phyloP scores from a whole-genome alignment of 2,888 invertebrate genomes.

The Melanostoma mellinum region DNA sequence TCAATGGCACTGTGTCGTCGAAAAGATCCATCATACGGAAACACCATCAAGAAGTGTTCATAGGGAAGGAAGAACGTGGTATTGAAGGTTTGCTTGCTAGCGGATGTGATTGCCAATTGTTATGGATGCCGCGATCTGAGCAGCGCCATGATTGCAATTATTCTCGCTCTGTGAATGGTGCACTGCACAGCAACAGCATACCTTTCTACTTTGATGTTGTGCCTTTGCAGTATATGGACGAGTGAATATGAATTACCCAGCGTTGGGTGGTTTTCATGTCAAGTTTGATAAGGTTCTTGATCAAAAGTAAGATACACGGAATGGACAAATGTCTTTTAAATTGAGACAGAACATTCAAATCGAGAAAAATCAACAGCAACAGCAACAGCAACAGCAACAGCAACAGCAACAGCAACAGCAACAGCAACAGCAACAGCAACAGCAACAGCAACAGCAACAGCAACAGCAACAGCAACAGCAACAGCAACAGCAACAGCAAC shows the following conservation, averaged over 20 bases:
- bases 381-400: too few species aligned
- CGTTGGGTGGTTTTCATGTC: constrained; percentile 50
- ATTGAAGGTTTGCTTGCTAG: constrained; percentile 21
- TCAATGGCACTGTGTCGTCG: constrained; percentile 53
- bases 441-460: too few species aligned
- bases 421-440: too few species aligned
- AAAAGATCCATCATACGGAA: constrained; percentile 43
- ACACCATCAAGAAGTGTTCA: constrained; percentile 6
- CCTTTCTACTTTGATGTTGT: constrained; percentile 4
- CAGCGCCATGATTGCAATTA: constrained; percentile 66
- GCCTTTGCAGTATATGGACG: neutral
- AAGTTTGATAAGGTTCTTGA: constrained; percentile 34
- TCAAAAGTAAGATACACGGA: constrained; percentile 15
- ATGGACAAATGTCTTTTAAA: neutral
- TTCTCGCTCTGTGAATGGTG: constrained; percentile 45
- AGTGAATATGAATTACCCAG: constrained; percentile 60
- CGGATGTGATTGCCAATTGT: constrained; percentile 61
- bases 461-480: too few species aligned
- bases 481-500: too few species aligned
- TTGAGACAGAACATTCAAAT: too few species aligned
- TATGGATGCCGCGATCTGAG: constrained; percentile 47
- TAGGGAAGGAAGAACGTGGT: neutral
- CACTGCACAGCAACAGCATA: neutral
- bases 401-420: too few species aligned
- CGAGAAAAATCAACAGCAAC: too few species aligned